Conservation (phyloP, 2,797 vertebrate species). For the Halcyon badia region DNA sequence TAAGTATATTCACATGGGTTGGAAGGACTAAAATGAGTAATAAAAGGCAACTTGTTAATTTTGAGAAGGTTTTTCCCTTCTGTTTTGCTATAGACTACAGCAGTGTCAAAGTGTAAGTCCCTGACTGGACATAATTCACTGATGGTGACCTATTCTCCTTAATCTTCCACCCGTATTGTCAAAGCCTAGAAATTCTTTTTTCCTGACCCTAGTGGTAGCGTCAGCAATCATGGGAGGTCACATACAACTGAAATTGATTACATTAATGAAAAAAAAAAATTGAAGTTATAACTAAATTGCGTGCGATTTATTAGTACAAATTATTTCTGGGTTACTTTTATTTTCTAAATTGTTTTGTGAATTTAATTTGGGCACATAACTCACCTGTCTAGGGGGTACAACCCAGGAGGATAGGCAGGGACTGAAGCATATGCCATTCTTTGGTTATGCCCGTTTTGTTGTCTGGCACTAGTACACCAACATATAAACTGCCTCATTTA, state of each 20-base stretch:
- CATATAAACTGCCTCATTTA: background rate
- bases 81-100: background rate
- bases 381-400: background rate
- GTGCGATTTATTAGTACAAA: background rate
- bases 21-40: background rate
- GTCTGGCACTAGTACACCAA: background rate
- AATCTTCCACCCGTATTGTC: background rate
- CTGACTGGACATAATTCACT: background rate
- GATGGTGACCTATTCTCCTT: background rate
- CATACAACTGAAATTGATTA: background rate
- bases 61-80: background rate
- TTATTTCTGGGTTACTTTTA: background rate
- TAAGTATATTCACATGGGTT: background rate
- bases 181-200: background rate
- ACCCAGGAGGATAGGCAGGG: background rate
- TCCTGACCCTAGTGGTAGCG: background rate
- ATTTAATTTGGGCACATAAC: background rate
- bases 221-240: background rate
- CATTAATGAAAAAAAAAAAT: background rate
- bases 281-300: background rate
- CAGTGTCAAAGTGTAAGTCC: background rate
- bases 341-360: background rate
- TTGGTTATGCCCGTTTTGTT: background rate
- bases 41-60: background rate
- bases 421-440: background rate